Evolutionary conservation across 2,797 vertebrate genomes (phyloP).

Genomic region (Galaxias olidus): DNA sequence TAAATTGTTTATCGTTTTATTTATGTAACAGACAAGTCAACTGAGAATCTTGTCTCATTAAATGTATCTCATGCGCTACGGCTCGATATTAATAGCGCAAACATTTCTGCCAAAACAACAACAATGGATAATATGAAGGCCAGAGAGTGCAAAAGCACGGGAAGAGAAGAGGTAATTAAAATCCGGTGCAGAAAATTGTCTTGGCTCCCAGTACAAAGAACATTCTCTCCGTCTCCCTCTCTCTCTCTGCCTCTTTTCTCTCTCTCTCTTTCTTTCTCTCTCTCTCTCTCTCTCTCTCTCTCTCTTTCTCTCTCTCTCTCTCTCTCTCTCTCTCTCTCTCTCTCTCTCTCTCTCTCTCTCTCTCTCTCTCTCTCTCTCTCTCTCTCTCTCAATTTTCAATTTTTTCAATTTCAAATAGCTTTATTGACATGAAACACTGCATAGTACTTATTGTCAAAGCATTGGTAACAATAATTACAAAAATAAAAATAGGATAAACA

Average conservation of each 20-base stretch:
- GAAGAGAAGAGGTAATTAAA: slow-evolving; percentile 41
- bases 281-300: background rate
- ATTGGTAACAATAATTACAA: too few species aligned
- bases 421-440: background rate
- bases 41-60: background rate
- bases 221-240: slow-evolving; percentile 28
- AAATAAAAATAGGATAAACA: too few species aligned
- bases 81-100: slow-evolving; percentile 12
- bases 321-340: slow-evolving; percentile 31
- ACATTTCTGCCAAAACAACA: slow-evolving; percentile 37
- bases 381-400: too few species aligned
- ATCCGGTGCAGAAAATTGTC: background rate
- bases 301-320: slow-evolving; percentile 1
- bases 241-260: background rate
- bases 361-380: too few species aligned
- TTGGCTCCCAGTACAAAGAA: background rate
- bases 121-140: slow-evolving; percentile 20
- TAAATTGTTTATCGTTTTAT: background rate
- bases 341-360: slow-evolving; percentile 17
- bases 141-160: slow-evolving; percentile 24
- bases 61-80: slow-evolving; percentile 15
- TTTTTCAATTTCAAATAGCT: slow-evolving; percentile 42
- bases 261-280: background rate
- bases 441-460: too few species aligned
- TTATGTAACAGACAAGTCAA: background rate